Percentiles rank a stretch among this genome's conserved stretches.
Evolutionary conservation across 2,888 invertebrate genomes (phyloP).

Genomic region (Pilophorus perplexus): DNA sequence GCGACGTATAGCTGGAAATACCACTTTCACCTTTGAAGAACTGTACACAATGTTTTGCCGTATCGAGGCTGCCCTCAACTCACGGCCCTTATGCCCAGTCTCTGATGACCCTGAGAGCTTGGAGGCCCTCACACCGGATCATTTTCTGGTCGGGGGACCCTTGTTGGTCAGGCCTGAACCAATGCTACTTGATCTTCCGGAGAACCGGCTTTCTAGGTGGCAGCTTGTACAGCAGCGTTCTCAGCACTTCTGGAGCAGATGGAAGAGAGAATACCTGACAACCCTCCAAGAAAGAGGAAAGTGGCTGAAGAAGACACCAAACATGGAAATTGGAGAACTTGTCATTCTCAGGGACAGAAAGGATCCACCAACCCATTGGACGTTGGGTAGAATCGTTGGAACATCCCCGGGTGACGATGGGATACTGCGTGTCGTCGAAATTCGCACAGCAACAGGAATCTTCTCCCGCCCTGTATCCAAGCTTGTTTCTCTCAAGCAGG

Average conservation of each 20-base stretch:
- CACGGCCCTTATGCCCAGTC: slow-evolving; percentile 40
- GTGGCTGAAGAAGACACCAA: background rate
- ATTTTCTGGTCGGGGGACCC: slow-evolving; percentile 49
- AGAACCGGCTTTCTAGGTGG: slow-evolving; percentile 36
- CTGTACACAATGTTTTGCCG: slow-evolving; percentile 18
- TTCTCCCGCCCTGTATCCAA: slow-evolving; percentile 39
- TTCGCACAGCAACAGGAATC: slow-evolving; percentile 28
- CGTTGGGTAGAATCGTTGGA: background rate
- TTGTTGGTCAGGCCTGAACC: slow-evolving; percentile 26
- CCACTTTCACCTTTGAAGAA: slow-evolving; percentile 33
- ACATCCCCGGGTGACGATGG: slow-evolving; percentile 38
- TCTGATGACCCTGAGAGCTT: slow-evolving; percentile 37
- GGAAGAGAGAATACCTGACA: slow-evolving; percentile 24
- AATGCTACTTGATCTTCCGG: background rate
- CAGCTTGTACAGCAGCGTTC: slow-evolving; percentile 35
- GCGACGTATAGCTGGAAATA: background rate
- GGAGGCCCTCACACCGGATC: slow-evolving; percentile 48
- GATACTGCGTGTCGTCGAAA: slow-evolving; percentile 33
- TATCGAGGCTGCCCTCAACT: slow-evolving; percentile 44
- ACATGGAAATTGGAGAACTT: slow-evolving; percentile 18
- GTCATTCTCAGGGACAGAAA: background rate
- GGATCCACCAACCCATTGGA: slow-evolving; percentile 1
- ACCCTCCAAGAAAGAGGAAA: too few relatives aligned
- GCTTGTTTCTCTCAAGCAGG: slow-evolving; percentile 32
- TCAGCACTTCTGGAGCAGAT: slow-evolving; percentile 44